Percentiles rank a stretch among this genome's conserved stretches.
Evolutionary conservation across 1,140 invertebrate species (phyloP).

Genomic region (Heterodera carotae): DNA sequence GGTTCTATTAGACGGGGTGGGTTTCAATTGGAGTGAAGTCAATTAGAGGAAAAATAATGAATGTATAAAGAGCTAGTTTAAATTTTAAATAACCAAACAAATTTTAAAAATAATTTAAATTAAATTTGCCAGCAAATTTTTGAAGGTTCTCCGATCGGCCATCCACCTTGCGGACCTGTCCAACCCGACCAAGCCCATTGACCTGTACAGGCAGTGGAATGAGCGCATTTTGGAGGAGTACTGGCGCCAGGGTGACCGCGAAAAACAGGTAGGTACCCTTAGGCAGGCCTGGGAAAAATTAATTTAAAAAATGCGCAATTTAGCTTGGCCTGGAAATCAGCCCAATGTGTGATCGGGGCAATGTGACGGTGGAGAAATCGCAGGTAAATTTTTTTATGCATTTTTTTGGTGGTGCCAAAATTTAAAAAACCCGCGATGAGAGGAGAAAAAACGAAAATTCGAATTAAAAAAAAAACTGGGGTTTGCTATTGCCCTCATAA

Average conservation of each 20-base stretch:
- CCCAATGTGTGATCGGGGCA: slow-evolving; percentile 94
- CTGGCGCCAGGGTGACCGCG: slow-evolving; percentile 91
- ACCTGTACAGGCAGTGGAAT: slow-evolving; percentile 89
- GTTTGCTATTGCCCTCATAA: too few relatives aligned
- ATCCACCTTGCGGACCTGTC: slow-evolving; percentile 98
- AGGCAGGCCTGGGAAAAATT: slow-evolving; percentile 11
- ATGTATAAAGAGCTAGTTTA: too few relatives aligned
- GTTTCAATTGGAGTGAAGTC: too few relatives aligned
- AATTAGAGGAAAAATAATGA: neutral
- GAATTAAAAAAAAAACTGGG: too few relatives aligned
- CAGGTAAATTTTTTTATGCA: slow-evolving; percentile 71
- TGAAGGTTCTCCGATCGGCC: slow-evolving; percentile 95
- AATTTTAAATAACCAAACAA: neutral
- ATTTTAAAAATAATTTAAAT: too few relatives aligned
- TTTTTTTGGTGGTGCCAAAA: neutral
- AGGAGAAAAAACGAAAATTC: too few relatives aligned
- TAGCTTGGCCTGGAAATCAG: slow-evolving; percentile 79
- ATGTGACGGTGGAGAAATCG: slow-evolving; percentile 93
- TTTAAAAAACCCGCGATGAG: too few relatives aligned
- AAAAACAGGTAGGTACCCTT: slow-evolving; percentile 69
- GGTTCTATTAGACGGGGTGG: too few relatives aligned
- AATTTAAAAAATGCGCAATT: slow-evolving; percentile 12
- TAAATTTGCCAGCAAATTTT: neutral
- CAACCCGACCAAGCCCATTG: slow-evolving; percentile 96
- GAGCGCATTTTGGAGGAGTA: slow-evolving; percentile 92